Percentiles rank a stretch among this genome's conserved stretches.
phyloP scores from a whole-genome alignment of 2,113 vertebrate species.

The Seriola quinqueradiata region DNA sequence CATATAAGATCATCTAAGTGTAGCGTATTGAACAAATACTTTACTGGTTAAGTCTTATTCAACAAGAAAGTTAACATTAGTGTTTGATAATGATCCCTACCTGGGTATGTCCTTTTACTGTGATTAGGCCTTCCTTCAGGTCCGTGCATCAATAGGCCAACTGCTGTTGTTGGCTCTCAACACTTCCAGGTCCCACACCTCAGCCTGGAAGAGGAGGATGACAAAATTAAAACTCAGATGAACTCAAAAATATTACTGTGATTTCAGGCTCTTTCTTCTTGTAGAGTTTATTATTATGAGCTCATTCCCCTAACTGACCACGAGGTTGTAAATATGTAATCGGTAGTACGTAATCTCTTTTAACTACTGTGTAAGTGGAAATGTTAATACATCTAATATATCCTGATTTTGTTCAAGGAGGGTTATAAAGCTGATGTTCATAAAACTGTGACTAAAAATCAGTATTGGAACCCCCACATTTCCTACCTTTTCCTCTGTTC shows the following conservation, averaged over 20 bases:
- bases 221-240: not conserved
- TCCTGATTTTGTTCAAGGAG: not conserved
- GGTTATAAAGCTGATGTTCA: not conserved
- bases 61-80: not conserved
- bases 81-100: conserved; percentile 74
- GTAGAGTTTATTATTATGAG: too few relatives aligned
- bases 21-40: not conserved
- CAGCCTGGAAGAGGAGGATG: conserved; percentile 84
- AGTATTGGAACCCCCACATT: not conserved
- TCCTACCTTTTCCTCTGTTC: not conserved
- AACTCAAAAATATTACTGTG: too few relatives aligned
- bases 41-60: not conserved
- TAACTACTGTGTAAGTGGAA: too few relatives aligned
- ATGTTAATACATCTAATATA: too few relatives aligned
- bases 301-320: too few relatives aligned
- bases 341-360: too few relatives aligned
- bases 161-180: conserved; percentile 88
- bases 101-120: conserved; percentile 93
- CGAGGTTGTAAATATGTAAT: too few relatives aligned
- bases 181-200: conserved; percentile 98
- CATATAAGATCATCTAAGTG: not conserved
- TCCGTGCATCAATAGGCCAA: conserved; percentile 91
- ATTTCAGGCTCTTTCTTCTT: not conserved
- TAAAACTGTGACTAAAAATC: too few relatives aligned
- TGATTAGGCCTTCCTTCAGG: conserved; percentile 94